phyloP scores from a whole-genome alignment of 1,140 invertebrate species.

The Zaprionus davidi region DNA sequence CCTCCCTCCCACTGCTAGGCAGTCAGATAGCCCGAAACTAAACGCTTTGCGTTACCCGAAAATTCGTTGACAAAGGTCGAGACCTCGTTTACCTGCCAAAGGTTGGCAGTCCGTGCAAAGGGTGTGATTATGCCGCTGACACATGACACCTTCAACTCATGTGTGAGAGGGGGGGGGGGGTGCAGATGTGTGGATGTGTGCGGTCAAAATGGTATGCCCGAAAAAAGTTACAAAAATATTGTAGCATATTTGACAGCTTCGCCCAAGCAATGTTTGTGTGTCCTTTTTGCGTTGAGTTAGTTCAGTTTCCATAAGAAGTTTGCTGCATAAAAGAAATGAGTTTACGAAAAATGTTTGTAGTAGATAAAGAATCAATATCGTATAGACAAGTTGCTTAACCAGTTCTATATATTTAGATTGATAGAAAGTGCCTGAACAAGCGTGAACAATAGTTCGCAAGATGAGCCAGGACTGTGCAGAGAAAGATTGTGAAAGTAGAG shows the following conservation, averaged over 20 bases:
- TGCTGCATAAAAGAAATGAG: not conserved
- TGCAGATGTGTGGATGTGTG: slow-evolving; percentile 35
- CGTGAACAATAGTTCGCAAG: no score
- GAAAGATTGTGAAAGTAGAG: no score
- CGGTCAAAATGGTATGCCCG: slow-evolving; percentile 62
- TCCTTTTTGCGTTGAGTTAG: not conserved
- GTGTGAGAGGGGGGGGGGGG: not conserved
- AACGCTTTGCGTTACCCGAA: slow-evolving; percentile 39
- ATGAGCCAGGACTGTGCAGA: no score
- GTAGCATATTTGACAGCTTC: slow-evolving; percentile 56
- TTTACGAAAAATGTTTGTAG: not conserved
- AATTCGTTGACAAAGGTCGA: slow-evolving; percentile 75
- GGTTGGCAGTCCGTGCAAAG: slow-evolving; percentile 55
- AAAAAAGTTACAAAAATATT: slow-evolving; percentile 65
- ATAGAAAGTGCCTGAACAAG: no score
- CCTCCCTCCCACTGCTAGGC: not conserved
- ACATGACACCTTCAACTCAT: slow-evolving; percentile 67
- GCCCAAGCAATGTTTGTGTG: slow-evolving; percentile 26
- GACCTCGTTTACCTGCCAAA: slow-evolving; percentile 62
- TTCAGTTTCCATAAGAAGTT: not conserved
- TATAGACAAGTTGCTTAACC: no score
- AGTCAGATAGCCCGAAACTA: slow-evolving; percentile 42
- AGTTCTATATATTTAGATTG: no score
- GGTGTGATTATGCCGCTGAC: slow-evolving; percentile 78
- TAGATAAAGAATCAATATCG: not conserved